Evolutionary conservation across 2,888 invertebrate genomes (phyloP).

Genomic region (Dyspetes luteomarginatus): DNA sequence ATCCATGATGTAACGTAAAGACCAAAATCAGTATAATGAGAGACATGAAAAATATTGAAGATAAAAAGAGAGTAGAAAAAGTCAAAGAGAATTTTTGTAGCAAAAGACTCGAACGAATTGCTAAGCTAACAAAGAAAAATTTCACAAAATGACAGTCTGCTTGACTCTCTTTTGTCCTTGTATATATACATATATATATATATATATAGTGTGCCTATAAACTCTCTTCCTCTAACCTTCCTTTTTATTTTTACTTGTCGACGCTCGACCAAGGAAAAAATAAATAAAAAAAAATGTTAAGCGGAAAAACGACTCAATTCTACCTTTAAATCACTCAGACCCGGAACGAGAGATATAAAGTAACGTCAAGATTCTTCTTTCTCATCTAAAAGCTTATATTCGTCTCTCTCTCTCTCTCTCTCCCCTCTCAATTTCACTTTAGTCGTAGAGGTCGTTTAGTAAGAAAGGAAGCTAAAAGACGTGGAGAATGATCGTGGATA

Average conservation of each 20-base stretch:
- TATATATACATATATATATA: not conserved
- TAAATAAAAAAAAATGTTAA: not conserved
- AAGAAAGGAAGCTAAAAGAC: not conserved
- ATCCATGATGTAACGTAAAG: not conserved
- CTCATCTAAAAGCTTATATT: not conserved
- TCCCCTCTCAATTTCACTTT: not conserved
- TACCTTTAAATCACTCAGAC: conserved; percentile 2
- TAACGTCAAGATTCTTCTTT: not conserved
- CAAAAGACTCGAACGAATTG: not conserved
- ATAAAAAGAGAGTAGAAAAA: not conserved
- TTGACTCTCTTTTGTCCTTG: not conserved
- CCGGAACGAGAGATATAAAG: not conserved
- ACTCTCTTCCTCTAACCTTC: not conserved
- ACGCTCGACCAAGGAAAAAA: not conserved
- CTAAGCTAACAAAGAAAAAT: not conserved
- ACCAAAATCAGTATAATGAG: not conserved
- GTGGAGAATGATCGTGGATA: not conserved
- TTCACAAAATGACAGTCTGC: not conserved
- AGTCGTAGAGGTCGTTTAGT: not conserved
- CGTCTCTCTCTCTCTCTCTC: not conserved
- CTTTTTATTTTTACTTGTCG: not conserved
- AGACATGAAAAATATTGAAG: not conserved
- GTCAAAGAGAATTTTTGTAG: not conserved
- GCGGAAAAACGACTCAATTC: not conserved
- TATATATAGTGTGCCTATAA: not conserved